Evolutionary conservation across 1,140 invertebrate genomes (phyloP), one percentile per base, ranked within the genome.

Genomic region (Megathymus violae): DNA sequence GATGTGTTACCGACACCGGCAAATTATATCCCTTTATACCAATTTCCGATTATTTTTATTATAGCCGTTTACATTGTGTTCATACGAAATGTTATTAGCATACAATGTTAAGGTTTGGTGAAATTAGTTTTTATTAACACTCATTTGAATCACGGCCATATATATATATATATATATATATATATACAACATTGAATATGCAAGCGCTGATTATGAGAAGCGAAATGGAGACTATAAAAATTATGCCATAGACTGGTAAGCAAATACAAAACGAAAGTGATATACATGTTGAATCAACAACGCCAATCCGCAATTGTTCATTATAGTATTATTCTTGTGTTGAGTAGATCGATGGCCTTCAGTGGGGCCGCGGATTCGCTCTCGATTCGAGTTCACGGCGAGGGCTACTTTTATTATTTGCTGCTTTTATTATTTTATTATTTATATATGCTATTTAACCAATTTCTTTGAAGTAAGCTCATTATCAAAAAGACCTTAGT

Each of bases 371-470:
- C 65, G 69, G 68, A 61, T 74, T 67, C 67, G 61, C 67, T 64
- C 58, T 63, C 65, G 51, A 51, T 40, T 44, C 50, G 80, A 80
- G 85, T 85, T 88, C 85, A 85, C 72, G 82, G 85, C 69, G 78
- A 84, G 80, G 83, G 82, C 78, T 82, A 74, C 78, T 74, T 83
- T 88, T 84, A 85, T 80, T 84, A 69, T 82, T 76, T 64, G n/a
- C 74, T 79, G 69, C 82, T n/a, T n/a, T n/a, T n/a, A n/a, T n/a
- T n/a, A n/a, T n/a, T n/a, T n/a, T n/a, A n/a, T n/a, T n/a, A n/a
- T n/a, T n/a, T n/a, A n/a, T n/a, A n/a, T n/a, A n/a, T n/a, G n/a
- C 78, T 77, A 85, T 85, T 82, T 80, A 79, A 80, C 72, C 77
- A 76, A 86, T 83, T 79, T 82, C 75, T 77, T 78, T 85, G 83